Conservation (phyloP, 2,888 invertebrate species). For the Notodonta dromedarius region DNA sequence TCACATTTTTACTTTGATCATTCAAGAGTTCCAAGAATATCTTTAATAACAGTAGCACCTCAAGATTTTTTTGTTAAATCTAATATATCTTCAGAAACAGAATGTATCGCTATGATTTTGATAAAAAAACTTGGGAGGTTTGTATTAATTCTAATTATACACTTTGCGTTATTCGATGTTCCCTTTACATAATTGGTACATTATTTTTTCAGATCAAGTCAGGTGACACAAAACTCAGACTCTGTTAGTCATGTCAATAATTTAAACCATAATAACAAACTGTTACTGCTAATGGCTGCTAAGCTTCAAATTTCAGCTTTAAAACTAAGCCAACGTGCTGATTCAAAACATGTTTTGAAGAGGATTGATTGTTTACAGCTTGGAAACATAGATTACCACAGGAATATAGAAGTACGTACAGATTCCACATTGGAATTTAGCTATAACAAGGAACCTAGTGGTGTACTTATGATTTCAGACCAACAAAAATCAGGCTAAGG, state of each 20-base stretch:
- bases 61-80: conserved; percentile 28
- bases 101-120: conserved; percentile 36
- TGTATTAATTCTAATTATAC: background rate
- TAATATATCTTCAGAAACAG: conserved; percentile 30
- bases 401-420: background rate
- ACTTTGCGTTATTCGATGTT: background rate
- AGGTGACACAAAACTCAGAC: conserved; percentile 5
- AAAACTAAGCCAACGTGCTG: conserved; percentile 19
- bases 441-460: background rate
- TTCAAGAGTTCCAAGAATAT: conserved; percentile 65
- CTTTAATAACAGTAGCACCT: conserved; percentile 23
- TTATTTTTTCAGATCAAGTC: conserved; percentile 21
- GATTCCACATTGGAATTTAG: background rate
- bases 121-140: conserved; percentile 21
- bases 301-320: conserved; percentile 15
- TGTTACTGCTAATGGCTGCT: conserved; percentile 32
- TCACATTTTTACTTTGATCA: conserved; percentile 85
- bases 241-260: conserved; percentile 6
- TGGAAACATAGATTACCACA: conserved; percentile 3
- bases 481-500: conserved; percentile 6
- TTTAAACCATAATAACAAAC: conserved; percentile 15
- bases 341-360: conserved; percentile 16
- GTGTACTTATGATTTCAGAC: conserved; percentile 16
- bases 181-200: background rate
- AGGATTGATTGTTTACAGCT: conserved; percentile 27